These are phyloP conservation scores for Choloepus didactylus DNA, from an alignment of 2,797 vertebrate genomes.

Conservation along the genomic window DNA sequence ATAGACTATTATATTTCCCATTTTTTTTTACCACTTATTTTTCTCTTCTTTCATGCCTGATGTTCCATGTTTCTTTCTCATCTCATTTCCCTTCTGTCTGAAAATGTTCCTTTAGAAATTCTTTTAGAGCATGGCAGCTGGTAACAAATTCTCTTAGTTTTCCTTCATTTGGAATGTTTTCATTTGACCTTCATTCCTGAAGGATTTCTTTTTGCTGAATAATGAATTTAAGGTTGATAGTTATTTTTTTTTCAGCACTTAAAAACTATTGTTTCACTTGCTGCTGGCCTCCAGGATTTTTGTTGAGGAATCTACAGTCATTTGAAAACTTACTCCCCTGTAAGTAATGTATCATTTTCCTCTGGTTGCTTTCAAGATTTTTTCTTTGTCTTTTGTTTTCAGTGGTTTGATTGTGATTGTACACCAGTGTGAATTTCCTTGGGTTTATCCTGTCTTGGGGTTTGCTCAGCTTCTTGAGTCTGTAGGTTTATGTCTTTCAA, in stretches of 20 bases:
- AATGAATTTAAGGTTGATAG: neutral
- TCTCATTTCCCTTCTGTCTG: neutral
- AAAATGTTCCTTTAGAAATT: neutral
- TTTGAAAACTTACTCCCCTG: fast-evolving
- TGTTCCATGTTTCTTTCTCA: neutral
- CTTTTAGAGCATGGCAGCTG: neutral
- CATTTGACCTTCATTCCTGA: neutral
- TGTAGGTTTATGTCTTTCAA: neutral
- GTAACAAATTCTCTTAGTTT: neutral
- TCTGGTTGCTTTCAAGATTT: neutral
- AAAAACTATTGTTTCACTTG: neutral
- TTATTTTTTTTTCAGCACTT: neutral
- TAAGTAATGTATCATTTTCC: fast-evolving
- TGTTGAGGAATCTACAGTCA: neutral
- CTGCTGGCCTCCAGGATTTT: neutral
- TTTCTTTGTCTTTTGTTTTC: neutral
- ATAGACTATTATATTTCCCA: neutral
- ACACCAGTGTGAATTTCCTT: neutral
- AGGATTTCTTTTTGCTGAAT: neutral
- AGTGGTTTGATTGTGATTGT: neutral
- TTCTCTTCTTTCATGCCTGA: neutral
- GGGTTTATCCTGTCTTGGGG: neutral
- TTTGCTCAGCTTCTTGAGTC: neutral
- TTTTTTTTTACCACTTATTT: neutral
- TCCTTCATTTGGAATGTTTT: neutral